Percentiles rank a stretch among this genome's conserved stretches.
Conservation (phyloP, 2,888 invertebrate species). For the Rhagium mordax region DNA sequence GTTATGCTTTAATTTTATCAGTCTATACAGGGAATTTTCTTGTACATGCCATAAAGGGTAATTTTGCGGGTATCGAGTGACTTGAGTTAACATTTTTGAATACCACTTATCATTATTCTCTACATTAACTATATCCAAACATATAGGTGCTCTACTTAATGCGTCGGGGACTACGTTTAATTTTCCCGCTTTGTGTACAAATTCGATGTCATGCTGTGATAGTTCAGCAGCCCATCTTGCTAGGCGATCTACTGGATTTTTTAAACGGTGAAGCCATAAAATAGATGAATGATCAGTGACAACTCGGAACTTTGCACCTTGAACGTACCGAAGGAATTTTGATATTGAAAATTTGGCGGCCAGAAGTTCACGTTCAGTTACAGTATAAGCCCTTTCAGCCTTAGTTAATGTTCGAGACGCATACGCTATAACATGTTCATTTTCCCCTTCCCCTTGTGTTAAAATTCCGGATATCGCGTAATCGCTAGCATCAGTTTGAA, state of each 20-base stretch:
- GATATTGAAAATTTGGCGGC: conserved; percentile 39
- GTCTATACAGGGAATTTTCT: background rate
- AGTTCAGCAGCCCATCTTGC: conserved; percentile 48
- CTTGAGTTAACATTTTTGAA: background rate
- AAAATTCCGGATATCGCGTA: background rate
- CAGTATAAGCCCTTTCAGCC: conserved; percentile 34
- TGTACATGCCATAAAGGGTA: background rate
- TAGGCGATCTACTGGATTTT: conserved; percentile 53
- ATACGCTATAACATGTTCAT: conserved; percentile 41
- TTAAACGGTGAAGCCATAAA: conserved; percentile 51
- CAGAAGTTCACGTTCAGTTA: conserved; percentile 44
- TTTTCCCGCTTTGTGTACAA: background rate
- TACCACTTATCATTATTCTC: background rate
- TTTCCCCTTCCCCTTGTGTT: background rate
- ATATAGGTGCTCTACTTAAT: background rate
- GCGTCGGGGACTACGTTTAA: background rate
- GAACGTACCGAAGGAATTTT: conserved; percentile 48
- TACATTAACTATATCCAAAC: background rate
- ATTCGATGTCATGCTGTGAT: background rate
- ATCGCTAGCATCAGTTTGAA: background rate
- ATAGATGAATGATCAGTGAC: conserved; percentile 54
- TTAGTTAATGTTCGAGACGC: conserved; percentile 39
- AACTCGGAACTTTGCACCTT: conserved; percentile 52
- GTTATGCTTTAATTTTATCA: background rate
- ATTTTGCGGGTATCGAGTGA: background rate